A percentile compares a stretch with the other conserved stretches of the same genome.
phyloP scores from a whole-genome alignment of 2,797 vertebrate genomes.

The Cossypha niveicapilla region DNA sequence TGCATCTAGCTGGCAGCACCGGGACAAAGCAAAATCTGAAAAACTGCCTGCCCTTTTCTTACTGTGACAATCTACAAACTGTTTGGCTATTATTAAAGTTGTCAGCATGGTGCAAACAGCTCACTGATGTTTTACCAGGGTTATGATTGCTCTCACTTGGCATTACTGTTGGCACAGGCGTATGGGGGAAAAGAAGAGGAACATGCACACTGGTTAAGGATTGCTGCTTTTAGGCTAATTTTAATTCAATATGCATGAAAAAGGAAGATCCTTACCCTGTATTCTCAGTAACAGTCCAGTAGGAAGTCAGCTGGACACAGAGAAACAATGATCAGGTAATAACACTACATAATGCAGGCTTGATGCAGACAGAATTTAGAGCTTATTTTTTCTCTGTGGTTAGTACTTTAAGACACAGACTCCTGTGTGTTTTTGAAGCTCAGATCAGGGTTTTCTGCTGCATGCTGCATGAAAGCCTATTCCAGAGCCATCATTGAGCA shows the following conservation, averaged over 20 bases:
- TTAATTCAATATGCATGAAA: not conserved
- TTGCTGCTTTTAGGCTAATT: not conserved
- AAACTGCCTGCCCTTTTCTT: slow-evolving; percentile 8
- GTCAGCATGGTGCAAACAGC: slow-evolving; percentile 7
- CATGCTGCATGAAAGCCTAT: not conserved
- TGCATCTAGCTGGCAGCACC: not conserved
- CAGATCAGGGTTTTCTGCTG: not conserved
- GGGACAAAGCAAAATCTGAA: slow-evolving; percentile 10
- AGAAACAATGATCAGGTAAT: not conserved
- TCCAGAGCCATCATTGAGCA: not conserved
- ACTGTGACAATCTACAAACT: not conserved
- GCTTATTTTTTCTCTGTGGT: not conserved
- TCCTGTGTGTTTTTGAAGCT: not conserved
- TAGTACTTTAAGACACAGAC: not conserved
- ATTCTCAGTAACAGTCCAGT: not conserved
- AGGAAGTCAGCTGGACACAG: not conserved
- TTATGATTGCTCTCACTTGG: not conserved
- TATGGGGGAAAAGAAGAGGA: not conserved
- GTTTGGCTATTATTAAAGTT: slow-evolving; percentile 14
- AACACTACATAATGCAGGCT: not conserved
- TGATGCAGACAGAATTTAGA: not conserved
- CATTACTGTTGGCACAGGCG: not conserved
- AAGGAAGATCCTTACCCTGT: not conserved
- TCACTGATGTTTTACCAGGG: not conserved
- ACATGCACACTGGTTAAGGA: not conserved